A percentile compares a stretch with the other conserved stretches of the same genome.
These are phyloP conservation scores for Callinectes sapidus DNA, from an alignment of 2,888 invertebrate species.

Conservation along the genomic window DNA sequence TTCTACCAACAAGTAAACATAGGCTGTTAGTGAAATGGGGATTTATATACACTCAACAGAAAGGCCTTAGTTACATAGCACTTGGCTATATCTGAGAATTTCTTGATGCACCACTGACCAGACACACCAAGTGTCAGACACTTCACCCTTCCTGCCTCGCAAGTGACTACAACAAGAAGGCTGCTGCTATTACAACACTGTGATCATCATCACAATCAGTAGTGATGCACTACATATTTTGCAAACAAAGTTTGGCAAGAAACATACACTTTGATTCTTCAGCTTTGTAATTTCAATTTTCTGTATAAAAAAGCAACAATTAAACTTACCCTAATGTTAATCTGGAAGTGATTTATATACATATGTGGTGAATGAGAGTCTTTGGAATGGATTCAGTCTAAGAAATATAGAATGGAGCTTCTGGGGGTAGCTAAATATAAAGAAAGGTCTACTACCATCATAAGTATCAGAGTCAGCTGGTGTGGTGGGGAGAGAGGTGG, in stretches of 20 bases:
- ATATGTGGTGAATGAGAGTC: background rate
- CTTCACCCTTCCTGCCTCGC: background rate
- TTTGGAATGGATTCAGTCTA: constrained; percentile 27
- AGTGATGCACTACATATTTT: constrained; percentile 6
- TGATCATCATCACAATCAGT: background rate
- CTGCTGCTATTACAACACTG: background rate
- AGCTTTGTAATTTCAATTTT: background rate
- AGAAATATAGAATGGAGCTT: constrained; percentile 21
- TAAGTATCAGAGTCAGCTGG: constrained; percentile 71
- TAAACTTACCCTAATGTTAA: constrained; percentile 19
- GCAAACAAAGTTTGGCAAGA: background rate
- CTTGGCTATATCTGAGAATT: background rate
- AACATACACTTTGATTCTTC: constrained; percentile 3
- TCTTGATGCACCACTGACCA: background rate
- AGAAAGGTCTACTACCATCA: constrained; percentile 59
- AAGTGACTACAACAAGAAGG: background rate
- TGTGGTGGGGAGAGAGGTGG: constrained; percentile 70
- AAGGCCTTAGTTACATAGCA: background rate
- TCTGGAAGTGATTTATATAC: constrained; percentile 22
- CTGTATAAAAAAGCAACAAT: background rate
- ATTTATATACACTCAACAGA: background rate
- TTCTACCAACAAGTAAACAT: background rate
- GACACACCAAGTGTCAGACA: background rate
- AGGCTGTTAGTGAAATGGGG: background rate
- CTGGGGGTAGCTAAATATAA: constrained; percentile 27